These are phyloP conservation scores for Spilosoma lubricipeda DNA, from an alignment of 2,888 invertebrate genomes.

Conservation along the genomic window DNA sequence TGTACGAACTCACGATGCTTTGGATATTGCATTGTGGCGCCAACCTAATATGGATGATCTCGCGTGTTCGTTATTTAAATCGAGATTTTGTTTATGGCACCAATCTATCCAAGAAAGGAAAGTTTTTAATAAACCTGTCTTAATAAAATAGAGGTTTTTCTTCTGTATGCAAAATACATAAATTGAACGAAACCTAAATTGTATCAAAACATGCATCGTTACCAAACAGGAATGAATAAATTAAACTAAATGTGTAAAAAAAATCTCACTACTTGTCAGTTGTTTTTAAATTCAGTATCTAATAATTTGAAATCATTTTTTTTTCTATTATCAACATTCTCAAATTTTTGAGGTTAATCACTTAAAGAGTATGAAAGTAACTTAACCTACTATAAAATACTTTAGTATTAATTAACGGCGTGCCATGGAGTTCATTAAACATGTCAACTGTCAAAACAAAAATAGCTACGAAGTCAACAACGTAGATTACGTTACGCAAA, in stretches of 20 bases:
- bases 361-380: background rate
- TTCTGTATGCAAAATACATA: background rate
- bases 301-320: background rate
- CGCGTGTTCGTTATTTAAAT: background rate
- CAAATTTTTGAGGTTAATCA: background rate
- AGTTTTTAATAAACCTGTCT: background rate
- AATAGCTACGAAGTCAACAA: conserved; percentile 3
- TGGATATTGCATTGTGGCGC: conserved; percentile 47
- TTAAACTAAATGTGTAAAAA: background rate
- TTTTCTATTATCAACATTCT: background rate
- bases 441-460: conserved; percentile 16
- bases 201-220: background rate
- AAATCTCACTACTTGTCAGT: background rate
- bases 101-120: background rate
- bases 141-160: background rate
- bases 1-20: conserved; percentile 49
- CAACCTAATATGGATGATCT: conserved; percentile 32
- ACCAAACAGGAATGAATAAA: background rate
- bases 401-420: background rate
- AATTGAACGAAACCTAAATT: background rate
- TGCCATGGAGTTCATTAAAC: conserved; percentile 1
- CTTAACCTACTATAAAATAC: background rate
- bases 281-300: background rate
- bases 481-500: conserved; percentile 9
- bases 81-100: background rate